Base-by-base conservation (phyloP, 2,797 vertebrate genomes). In the Neosilurus hyrtlii region DNA sequence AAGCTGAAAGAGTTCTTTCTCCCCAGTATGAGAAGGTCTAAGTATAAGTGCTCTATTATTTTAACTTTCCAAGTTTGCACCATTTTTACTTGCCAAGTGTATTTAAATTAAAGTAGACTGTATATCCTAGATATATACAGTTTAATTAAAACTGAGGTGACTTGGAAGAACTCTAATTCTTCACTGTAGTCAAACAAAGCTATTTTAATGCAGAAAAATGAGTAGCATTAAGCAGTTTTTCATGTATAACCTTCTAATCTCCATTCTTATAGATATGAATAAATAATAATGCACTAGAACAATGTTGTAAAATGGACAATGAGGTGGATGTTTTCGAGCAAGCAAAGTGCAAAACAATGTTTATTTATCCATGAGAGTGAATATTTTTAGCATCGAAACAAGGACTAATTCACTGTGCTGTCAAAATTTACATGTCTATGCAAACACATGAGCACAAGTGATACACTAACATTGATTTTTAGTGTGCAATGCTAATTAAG, bases 281-380 rank as follows among this genome's bases (percentile, higher is more conserved):
- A 63, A 77, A 24, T 43, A 43, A 77, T n/a, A 76, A 37, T 14
- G 52, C 54, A 76, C 56, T 5, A 0, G 57, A 6, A n/a, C 20
- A 43, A 16, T 12, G 57, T 24, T 43, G 57, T 62, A n/a, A 62
- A 43, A 61, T 22, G 5, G 24, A 10, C 51, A 51, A 30, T 18
- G 15, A 77, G 68, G 70, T 56, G n/a, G 87, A 15, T 10, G 85
- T 89, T 51, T 89, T 86, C 81, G 86, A 84, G 86, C 82, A 82
- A 80, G 83, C 80, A 84, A 88, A 90, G 84, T 89, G 90, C 89
- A 90, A 30, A 88, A 84, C 84, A 86, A 71, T 89, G 89, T 90
- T 91, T 15, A 9, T 59, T 59, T 59, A 84, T 84, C 10, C 68
- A 62, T 68, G 71, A 35, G 10, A n/a, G n/a, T 82, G 78, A 82